Percentiles rank a stretch among this genome's conserved stretches.
Evolutionary conservation across 2,888 invertebrate species (phyloP).

Genomic region (Monoplex corrugatus): DNA sequence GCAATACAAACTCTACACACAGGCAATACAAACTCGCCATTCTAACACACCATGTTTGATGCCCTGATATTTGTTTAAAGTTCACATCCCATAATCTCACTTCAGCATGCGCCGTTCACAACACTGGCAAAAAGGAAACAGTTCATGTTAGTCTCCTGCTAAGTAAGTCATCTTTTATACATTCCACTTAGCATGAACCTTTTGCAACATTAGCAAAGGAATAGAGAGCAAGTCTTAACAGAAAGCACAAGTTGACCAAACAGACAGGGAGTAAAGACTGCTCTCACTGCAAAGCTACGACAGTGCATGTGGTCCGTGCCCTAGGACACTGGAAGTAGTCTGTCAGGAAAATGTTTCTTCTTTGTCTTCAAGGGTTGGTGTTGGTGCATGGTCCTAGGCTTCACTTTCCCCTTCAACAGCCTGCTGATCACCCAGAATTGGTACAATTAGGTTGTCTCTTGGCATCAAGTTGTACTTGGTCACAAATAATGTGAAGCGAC

Average conservation of each 20-base stretch:
- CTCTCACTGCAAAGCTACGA: background rate
- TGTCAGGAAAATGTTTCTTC: background rate
- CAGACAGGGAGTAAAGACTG: background rate
- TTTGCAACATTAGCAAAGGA: background rate
- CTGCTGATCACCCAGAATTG: conserved; percentile 86
- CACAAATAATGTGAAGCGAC: conserved; percentile 97
- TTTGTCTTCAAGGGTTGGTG: too few species aligned
- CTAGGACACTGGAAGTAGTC: background rate
- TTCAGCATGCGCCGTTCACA: too few species aligned
- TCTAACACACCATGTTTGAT: too few species aligned
- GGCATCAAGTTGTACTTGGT: conserved; percentile 99
- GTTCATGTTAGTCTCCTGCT: too few species aligned
- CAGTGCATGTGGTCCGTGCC: background rate
- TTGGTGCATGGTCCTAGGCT: conserved; percentile 56
- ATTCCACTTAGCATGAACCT: background rate
- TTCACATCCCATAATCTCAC: too few species aligned
- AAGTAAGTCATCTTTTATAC: background rate
- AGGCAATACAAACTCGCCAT: too few species aligned
- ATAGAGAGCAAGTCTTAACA: background rate
- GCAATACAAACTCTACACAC: too few species aligned
- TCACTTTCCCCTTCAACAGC: conserved; percentile 72
- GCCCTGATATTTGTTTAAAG: too few species aligned
- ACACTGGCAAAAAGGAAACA: too few species aligned
- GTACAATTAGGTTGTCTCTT: conserved; percentile 98
- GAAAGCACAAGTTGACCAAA: background rate